These are phyloP conservation scores for Drosophila silvestris DNA, from an alignment of 2,888 invertebrate species.

Conservation along the genomic window DNA sequence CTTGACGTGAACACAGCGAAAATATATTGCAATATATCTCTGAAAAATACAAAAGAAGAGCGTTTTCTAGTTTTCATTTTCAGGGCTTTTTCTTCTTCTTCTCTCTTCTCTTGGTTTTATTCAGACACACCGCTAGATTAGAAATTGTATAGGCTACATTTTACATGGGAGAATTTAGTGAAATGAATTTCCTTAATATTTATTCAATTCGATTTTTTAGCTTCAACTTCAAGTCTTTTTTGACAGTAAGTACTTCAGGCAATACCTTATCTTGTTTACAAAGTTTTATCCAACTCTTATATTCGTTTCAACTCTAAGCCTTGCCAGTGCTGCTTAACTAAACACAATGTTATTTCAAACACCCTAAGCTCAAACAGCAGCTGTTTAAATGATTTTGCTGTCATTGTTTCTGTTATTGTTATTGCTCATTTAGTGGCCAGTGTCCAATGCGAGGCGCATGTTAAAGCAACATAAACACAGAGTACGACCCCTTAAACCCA, in stretches of 20 bases:
- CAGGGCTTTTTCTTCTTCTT: background rate
- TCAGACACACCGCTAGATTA: background rate
- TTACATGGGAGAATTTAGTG: background rate
- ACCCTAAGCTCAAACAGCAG: slow-evolving; percentile 36
- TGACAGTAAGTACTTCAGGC: background rate
- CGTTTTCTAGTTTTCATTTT: background rate
- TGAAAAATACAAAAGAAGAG: background rate
- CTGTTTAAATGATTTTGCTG: slow-evolving; percentile 21
- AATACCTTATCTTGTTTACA: background rate
- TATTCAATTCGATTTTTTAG: background rate
- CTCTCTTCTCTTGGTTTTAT: background rate
- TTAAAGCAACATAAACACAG: slow-evolving; percentile 66
- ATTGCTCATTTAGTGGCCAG: slow-evolving; percentile 28
- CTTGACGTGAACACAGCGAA: background rate
- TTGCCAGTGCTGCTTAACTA: background rate
- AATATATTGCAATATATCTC: background rate
- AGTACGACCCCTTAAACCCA: slow-evolving; percentile 58
- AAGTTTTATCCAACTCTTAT: background rate
- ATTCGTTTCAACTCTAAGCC: background rate
- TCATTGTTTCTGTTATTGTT: slow-evolving; percentile 26
- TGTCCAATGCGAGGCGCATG: slow-evolving; percentile 56
- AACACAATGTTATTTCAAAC: slow-evolving; percentile 4
- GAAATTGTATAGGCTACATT: background rate
- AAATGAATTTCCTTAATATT: background rate
- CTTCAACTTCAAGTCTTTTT: background rate